These are phyloP conservation scores for Amblyopsis rosae DNA, from an alignment of 2,113 vertebrate genomes.

Conservation along the genomic window DNA sequence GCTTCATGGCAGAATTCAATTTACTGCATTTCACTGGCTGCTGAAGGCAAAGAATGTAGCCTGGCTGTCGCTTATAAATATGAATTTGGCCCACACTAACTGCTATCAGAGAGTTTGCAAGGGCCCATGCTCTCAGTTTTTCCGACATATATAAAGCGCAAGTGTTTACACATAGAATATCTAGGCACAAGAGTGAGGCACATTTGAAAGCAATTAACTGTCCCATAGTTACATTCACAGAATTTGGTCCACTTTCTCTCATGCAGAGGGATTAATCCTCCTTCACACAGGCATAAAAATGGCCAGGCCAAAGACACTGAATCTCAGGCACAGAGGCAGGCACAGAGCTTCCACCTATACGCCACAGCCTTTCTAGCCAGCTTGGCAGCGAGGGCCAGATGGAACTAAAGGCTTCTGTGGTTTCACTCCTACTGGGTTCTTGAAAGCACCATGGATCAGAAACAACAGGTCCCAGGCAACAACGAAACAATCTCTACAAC, in stretches of 20 bases:
- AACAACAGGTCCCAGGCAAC: constrained; percentile 54
- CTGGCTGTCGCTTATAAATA: constrained; percentile 70
- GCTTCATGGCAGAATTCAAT: constrained; percentile 72
- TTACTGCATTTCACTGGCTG: constrained; percentile 69
- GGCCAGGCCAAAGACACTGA: constrained; percentile 54
- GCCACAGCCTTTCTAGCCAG: constrained; percentile 27
- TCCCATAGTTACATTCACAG: constrained; percentile 49
- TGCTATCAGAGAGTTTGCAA: constrained; percentile 60
- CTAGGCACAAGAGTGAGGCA: constrained; percentile 30
- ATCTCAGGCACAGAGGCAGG: no score
- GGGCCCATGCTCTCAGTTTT: constrained; percentile 28
- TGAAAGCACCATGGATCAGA: constrained; percentile 63
- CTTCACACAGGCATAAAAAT: constrained; percentile 32
- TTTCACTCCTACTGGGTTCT: constrained; percentile 42
- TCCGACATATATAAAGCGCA: constrained; percentile 26
- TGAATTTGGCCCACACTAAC: constrained; percentile 67
- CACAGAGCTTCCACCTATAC: constrained; percentile 47
- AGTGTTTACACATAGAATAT: constrained; percentile 21
- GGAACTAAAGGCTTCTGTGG: constrained; percentile 40
- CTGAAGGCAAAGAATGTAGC: constrained; percentile 69
- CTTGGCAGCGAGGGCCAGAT: constrained; percentile 56
- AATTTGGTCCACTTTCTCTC: constrained; percentile 48
- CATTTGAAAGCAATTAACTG: constrained; percentile 48
- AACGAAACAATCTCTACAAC: constrained; percentile 21
- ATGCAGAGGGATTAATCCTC: constrained; percentile 27